These are phyloP conservation scores for Orthonyx spaldingii DNA, from an alignment of 2,113 vertebrate species.

Conservation along the genomic window DNA sequence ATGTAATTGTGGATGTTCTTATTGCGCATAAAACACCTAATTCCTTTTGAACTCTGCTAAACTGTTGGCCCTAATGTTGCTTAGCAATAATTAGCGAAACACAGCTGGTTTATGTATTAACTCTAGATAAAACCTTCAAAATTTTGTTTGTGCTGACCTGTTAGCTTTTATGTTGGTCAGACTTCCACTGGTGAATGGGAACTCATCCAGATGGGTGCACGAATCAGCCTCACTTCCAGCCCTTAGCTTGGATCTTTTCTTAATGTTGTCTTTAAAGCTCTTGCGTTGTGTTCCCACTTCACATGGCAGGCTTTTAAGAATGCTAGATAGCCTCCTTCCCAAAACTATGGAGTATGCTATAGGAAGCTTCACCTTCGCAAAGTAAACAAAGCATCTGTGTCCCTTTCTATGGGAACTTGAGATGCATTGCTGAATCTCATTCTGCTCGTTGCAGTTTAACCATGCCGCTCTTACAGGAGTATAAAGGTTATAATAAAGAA, in stretches of 20 bases:
- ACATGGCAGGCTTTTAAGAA: not conserved
- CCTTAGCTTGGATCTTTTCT: not conserved
- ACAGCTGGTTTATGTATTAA: not conserved
- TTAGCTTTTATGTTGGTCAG: not conserved
- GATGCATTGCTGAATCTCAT: not conserved
- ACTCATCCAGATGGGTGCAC: not conserved
- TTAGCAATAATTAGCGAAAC: slow-evolving; percentile 7
- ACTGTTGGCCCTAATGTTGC: not conserved
- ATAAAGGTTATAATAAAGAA: not conserved
- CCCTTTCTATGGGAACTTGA: not conserved
- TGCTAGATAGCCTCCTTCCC: not conserved
- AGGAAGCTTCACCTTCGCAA: not conserved
- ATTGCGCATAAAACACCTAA: not conserved
- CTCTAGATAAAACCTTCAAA: not conserved
- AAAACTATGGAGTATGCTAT: not conserved
- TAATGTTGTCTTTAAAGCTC: not conserved
- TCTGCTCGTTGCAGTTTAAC: not conserved
- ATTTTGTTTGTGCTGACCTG: not conserved
- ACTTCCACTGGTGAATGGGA: not conserved
- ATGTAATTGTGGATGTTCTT: slow-evolving; percentile 28
- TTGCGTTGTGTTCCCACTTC: not conserved
- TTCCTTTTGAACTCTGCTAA: not conserved
- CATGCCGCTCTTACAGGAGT: not conserved
- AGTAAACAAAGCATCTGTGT: not conserved
- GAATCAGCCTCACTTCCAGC: not conserved